These are phyloP conservation scores for Zalophus californianus DNA, from an alignment of 2,797 vertebrate species.

Conservation along the genomic window DNA sequence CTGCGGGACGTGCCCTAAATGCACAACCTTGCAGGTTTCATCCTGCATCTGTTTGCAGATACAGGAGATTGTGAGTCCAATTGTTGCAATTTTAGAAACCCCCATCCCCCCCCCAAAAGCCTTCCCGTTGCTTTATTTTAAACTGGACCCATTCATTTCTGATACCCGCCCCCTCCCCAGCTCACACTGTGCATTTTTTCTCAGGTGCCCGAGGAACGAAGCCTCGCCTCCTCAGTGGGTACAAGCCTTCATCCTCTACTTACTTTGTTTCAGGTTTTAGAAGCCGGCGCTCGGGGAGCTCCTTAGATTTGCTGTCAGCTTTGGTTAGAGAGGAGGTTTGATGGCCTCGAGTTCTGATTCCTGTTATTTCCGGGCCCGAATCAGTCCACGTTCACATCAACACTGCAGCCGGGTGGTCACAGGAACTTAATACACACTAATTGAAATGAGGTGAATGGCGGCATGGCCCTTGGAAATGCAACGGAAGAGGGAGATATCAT, in stretches of 20 bases:
- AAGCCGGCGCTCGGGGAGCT: rapidly evolving
- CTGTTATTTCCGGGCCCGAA: rapidly evolving
- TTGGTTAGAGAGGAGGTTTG: rapidly evolving
- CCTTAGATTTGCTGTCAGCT: not conserved
- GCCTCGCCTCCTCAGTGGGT: rapidly evolving
- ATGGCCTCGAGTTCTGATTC: rapidly evolving
- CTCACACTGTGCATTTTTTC: rapidly evolving
- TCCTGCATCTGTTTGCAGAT: rapidly evolving
- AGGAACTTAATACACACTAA: rapidly evolving
- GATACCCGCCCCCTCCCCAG: too few relatives aligned
- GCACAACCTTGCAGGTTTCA: too few relatives aligned
- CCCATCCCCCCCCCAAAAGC: not conserved
- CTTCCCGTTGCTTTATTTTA: too few relatives aligned
- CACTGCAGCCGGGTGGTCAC: rapidly evolving
- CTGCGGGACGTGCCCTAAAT: rapidly evolving
- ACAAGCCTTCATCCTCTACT: rapidly evolving
- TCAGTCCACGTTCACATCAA: too few relatives aligned
- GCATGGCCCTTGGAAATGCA: rapidly evolving
- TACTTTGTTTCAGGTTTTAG: not conserved
- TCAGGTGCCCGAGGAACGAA: too few relatives aligned
- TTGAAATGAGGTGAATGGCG: not conserved
- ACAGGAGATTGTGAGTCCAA: rapidly evolving
- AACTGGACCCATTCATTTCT: not conserved
- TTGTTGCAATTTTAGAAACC: rapidly evolving
- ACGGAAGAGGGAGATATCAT: rapidly evolving